These are phyloP conservation scores for Carcharodon carcharias DNA, from an alignment of 2,797 vertebrate genomes.

Conservation along the genomic window DNA sequence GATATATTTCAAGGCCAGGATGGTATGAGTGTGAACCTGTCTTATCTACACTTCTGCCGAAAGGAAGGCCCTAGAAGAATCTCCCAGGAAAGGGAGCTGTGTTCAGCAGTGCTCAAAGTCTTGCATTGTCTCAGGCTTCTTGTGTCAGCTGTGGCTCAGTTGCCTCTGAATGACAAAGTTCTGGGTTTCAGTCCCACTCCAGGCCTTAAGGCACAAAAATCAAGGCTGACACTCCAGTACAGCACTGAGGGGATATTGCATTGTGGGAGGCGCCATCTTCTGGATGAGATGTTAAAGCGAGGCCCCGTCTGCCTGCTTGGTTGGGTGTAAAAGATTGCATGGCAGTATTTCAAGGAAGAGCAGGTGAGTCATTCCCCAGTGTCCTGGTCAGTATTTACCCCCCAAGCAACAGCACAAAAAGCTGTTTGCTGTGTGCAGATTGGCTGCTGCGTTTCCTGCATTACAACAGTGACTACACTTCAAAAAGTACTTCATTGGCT, in stretches of 20 bases:
- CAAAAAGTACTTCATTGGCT: too few relatives aligned
- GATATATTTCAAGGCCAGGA: neutral
- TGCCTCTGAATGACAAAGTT: neutral
- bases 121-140: neutral
- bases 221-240: neutral
- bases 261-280: neutral
- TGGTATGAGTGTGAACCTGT: neutral
- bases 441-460: too few relatives aligned
- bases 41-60: neutral
- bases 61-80: neutral
- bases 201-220: too few relatives aligned
- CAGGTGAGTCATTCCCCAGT: too few relatives aligned
- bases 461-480: too few relatives aligned
- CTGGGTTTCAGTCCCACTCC: too few relatives aligned
- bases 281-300: neutral
- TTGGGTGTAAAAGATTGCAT: too few relatives aligned
- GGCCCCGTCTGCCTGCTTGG: too few relatives aligned
- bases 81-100: neutral
- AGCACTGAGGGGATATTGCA: neutral
- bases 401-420: too few relatives aligned
- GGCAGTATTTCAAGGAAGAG: too few relatives aligned
- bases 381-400: too few relatives aligned
- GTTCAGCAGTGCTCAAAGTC: neutral
- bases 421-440: too few relatives aligned
- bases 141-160: neutral